These are phyloP conservation scores for Tangara arthus DNA, from an alignment of 2,797 vertebrate genomes.

Conservation along the genomic window DNA sequence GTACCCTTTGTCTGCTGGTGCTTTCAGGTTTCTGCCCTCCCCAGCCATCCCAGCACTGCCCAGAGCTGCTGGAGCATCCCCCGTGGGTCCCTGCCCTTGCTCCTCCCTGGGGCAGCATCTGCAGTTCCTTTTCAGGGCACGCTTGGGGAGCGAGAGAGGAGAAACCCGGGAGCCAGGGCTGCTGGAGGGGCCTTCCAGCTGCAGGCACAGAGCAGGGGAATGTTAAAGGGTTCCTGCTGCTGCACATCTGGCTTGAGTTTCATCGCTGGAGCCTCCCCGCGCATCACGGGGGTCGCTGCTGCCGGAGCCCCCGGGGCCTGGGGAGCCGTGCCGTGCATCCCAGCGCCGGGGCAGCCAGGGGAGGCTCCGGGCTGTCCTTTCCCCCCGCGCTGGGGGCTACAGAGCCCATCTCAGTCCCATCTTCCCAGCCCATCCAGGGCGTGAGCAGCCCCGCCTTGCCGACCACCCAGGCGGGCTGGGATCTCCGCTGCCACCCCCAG, in stretches of 20 bases:
- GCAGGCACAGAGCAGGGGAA: neutral
- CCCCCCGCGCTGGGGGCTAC: accelerated
- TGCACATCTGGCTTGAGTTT: constrained; percentile 37
- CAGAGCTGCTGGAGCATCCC: neutral
- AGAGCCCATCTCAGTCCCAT: neutral
- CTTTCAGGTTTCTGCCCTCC: neutral
- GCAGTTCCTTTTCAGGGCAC: neutral
- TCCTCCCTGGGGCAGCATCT: neutral
- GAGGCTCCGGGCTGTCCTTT: accelerated
- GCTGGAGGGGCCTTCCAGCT: neutral
- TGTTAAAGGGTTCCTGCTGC: neutral
- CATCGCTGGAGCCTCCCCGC: neutral
- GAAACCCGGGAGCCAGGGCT: neutral
- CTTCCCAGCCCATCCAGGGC: neutral
- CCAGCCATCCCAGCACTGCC: accelerated
- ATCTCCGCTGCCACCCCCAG: accelerated
- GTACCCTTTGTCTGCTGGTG: neutral
- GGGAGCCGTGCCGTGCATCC: neutral
- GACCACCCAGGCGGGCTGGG: neutral
- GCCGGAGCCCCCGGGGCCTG: neutral
- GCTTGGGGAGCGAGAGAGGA: neutral
- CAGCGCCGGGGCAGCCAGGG: neutral
- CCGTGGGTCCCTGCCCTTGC: neutral
- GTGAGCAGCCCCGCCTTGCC: accelerated
- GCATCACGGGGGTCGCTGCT: accelerated